These are phyloP conservation scores for Chrysocyon brachyurus DNA, from an alignment of 2,797 vertebrate species.

Conservation along the genomic window DNA sequence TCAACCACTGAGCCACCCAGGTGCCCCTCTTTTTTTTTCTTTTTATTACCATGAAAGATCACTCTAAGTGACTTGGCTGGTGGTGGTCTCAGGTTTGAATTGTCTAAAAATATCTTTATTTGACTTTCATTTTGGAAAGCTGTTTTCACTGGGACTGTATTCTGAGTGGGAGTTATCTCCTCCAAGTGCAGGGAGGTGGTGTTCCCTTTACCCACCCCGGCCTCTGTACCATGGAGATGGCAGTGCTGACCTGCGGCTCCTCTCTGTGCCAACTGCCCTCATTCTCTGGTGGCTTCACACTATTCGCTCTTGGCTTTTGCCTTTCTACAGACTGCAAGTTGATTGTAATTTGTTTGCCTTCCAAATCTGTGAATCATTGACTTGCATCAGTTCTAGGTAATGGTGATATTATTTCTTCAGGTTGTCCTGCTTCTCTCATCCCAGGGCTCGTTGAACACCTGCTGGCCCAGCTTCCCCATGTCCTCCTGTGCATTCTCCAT, in stretches of 20 bases:
- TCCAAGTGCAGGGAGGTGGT: too few relatives aligned
- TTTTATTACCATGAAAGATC: not conserved
- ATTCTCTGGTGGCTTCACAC: not conserved
- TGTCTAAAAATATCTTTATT: not conserved
- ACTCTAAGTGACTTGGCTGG: not conserved
- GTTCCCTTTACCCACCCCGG: too few relatives aligned
- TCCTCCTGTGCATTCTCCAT: not conserved
- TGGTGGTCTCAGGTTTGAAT: not conserved
- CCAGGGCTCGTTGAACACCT: not conserved
- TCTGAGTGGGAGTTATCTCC: too few relatives aligned
- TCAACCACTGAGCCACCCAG: too few relatives aligned
- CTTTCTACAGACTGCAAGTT: not conserved
- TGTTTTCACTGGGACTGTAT: not conserved
- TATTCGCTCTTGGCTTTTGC: not conserved
- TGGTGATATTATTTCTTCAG: not conserved
- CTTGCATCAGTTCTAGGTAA: not conserved
- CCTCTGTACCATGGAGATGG: too few relatives aligned
- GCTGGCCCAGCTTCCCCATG: not conserved
- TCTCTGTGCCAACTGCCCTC: not conserved
- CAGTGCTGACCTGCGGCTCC: not conserved
- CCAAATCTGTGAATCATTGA: not conserved
- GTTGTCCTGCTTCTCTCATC: not conserved
- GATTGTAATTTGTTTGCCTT: not conserved
- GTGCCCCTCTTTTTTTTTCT: too few relatives aligned
- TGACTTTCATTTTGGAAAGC: not conserved